Conservation (phyloP, 2,888 invertebrate genomes). For the Perizoma flavofasciatum region DNA sequence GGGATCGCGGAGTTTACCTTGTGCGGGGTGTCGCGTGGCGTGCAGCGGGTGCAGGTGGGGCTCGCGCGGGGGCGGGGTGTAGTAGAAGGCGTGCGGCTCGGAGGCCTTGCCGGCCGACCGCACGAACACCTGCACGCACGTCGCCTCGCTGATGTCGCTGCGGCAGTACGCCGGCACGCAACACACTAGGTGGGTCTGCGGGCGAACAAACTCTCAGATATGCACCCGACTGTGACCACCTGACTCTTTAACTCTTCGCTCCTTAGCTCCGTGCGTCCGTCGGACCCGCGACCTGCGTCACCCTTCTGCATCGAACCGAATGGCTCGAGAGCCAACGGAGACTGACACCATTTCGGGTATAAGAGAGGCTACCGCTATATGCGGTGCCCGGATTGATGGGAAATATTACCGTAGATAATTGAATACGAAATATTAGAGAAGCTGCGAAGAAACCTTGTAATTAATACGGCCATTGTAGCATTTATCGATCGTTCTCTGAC, state of each 20-base stretch:
- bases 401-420: neutral
- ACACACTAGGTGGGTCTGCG: slow-evolving; percentile 94
- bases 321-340: neutral
- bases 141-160: slow-evolving; percentile 87
- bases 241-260: neutral
- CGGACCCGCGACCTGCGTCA: too few species aligned
- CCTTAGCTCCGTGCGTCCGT: neutral
- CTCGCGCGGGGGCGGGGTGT: slow-evolving; percentile 84
- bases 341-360: neutral
- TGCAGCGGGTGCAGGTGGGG: slow-evolving; percentile 61
- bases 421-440: slow-evolving; percentile 9
- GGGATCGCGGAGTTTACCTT: slow-evolving; percentile 60
- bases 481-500: neutral
- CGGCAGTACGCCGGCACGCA: slow-evolving; percentile 91
- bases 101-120: slow-evolving; percentile 94
- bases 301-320: neutral
- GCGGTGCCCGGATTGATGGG: neutral
- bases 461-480: slow-evolving; percentile 15
- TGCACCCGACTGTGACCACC: slow-evolving; percentile 5
- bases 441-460: slow-evolving; percentile 23
- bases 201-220: slow-evolving; percentile 22
- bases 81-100: slow-evolving; percentile 93
- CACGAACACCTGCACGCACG: slow-evolving; percentile 90
- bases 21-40: slow-evolving; percentile 61
- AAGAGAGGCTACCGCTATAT: neutral